These are phyloP conservation scores for Peromyscus attwateri DNA, from an alignment of 2,797 vertebrate genomes.

Conservation along the genomic window DNA sequence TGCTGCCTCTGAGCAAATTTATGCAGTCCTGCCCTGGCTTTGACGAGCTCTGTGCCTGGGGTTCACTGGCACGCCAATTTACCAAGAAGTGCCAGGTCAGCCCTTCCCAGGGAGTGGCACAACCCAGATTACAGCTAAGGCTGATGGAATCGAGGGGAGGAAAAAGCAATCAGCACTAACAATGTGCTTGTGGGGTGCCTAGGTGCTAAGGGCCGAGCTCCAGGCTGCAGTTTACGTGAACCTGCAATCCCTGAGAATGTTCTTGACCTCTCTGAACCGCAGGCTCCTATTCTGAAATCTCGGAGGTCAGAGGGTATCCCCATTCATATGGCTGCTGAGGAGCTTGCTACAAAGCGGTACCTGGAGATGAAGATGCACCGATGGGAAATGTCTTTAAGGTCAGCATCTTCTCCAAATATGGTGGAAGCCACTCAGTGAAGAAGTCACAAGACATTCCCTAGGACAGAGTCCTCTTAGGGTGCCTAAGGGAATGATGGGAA, in stretches of 20 bases:
- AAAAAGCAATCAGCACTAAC: not conserved
- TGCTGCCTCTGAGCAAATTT: not conserved
- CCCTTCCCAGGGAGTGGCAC: not conserved
- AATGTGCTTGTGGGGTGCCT: not conserved
- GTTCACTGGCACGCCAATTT: not conserved
- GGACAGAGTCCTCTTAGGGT: not conserved
- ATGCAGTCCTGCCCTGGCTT: not conserved
- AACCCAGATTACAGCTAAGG: not conserved
- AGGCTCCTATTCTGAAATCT: not conserved
- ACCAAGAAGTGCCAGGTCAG: not conserved
- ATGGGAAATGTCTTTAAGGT: not conserved
- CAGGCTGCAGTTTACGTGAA: accelerated
- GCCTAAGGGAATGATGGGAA: not conserved
- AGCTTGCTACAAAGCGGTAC: not conserved
- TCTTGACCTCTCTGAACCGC: not conserved
- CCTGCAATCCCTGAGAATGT: not conserved
- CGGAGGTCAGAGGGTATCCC: not conserved
- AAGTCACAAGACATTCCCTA: not conserved
- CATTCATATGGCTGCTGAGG: not conserved
- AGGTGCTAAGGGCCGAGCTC: not conserved
- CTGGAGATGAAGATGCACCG: not conserved
- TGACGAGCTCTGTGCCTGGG: not conserved
- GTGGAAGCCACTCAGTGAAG: not conserved
- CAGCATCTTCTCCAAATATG: not conserved
- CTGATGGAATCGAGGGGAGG: accelerated